Conservation (phyloP, 1,140 invertebrate species). For the Colletes latitarsis region DNA sequence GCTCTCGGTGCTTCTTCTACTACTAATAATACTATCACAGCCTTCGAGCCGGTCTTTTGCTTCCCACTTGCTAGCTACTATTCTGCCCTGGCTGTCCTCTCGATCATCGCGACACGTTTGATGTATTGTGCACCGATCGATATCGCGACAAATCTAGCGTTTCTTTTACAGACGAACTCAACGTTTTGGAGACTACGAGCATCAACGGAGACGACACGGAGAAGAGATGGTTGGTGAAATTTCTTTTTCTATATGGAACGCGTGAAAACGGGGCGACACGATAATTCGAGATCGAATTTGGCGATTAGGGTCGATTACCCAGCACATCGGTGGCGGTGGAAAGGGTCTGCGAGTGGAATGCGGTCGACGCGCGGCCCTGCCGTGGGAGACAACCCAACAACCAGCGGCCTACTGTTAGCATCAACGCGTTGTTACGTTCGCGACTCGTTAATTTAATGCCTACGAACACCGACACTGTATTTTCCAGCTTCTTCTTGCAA, state of each 20-base stretch:
- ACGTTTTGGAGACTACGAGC: too few relatives aligned
- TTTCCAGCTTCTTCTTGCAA: neutral
- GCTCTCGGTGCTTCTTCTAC: constrained; percentile 14
- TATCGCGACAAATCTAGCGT: neutral
- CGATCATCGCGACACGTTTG: neutral
- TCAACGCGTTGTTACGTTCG: constrained; percentile 25
- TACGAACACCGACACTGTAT: neutral
- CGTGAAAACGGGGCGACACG: constrained; percentile 4
- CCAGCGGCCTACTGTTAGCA: constrained; percentile 54
- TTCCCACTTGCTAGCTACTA: neutral
- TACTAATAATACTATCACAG: constrained; percentile 33
- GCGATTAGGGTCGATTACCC: constrained; percentile 55
- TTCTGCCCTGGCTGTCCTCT: too few relatives aligned
- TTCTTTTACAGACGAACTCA: neutral
- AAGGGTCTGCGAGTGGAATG: constrained; percentile 70
- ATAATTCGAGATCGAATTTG: constrained; percentile 47
- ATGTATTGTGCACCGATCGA: too few relatives aligned
- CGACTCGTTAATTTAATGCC: constrained; percentile 41
- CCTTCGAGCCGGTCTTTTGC: neutral
- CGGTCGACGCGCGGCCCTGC: constrained; percentile 69
- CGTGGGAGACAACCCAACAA: constrained; percentile 66
- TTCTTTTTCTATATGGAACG: neutral
- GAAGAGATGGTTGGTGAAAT: neutral
- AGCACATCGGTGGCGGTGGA: constrained; percentile 36
- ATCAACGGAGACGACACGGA: too few relatives aligned